These are phyloP conservation scores for Burhinus bistriatus DNA, from an alignment of 2,113 vertebrate genomes.

Conservation along the genomic window DNA sequence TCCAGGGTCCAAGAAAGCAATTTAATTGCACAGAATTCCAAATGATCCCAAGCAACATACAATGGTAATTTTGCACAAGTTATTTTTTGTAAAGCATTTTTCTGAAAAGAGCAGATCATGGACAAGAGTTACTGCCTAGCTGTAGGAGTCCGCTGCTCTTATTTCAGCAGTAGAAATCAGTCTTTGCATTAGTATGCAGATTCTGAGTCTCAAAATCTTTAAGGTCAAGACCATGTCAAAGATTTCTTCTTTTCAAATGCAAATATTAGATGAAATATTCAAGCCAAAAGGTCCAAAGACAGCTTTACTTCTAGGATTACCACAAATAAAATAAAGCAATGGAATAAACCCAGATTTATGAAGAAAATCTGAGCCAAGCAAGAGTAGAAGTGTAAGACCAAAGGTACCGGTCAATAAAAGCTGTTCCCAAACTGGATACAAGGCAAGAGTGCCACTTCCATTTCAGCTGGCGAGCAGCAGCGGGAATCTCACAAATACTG, in stretches of 20 bases:
- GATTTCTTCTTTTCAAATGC: constrained; percentile 44
- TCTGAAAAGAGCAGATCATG: background rate
- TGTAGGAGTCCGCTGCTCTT: background rate
- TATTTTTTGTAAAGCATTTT: background rate
- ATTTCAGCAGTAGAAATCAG: constrained; percentile 18
- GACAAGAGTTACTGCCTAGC: background rate
- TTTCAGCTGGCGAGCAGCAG: background rate
- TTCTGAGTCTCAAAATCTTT: constrained; percentile 60
- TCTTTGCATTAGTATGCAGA: constrained; percentile 49
- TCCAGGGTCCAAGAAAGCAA: background rate
- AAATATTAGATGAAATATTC: constrained; percentile 57
- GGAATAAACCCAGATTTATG: constrained; percentile 1
- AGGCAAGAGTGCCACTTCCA: background rate
- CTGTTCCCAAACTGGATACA: background rate
- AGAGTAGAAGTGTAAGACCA: constrained; percentile 2
- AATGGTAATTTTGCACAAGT: background rate
- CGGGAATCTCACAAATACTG: background rate
- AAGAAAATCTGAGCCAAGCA: background rate
- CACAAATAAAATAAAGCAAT: constrained; percentile 46
- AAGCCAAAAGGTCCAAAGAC: constrained; percentile 29
- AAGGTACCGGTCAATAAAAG: background rate
- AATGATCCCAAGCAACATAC: background rate
- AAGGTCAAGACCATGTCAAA: constrained; percentile 63
- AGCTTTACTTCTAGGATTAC: constrained; percentile 58
- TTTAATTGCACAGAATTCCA: background rate